These are phyloP conservation scores for Pachyramphus minor DNA, from an alignment of 2,113 vertebrate species.

Conservation along the genomic window DNA sequence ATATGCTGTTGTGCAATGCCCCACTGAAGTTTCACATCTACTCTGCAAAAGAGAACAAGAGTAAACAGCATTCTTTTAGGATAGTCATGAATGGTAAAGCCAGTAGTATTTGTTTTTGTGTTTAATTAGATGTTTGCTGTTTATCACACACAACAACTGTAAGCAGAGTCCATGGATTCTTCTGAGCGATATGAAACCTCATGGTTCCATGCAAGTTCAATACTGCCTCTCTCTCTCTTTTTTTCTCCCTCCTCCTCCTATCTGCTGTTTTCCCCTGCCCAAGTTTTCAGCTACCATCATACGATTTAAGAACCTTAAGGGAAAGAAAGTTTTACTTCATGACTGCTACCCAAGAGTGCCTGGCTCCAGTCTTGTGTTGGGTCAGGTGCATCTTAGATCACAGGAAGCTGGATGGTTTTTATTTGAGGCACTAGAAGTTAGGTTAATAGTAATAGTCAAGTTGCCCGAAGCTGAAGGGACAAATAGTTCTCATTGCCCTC, in stretches of 20 bases:
- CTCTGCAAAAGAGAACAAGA: neutral
- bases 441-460: slow-evolving; percentile 12
- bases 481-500: neutral
- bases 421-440: slow-evolving; percentile 38
- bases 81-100: slow-evolving; percentile 37
- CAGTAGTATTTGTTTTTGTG: neutral
- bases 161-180: slow-evolving; percentile 44
- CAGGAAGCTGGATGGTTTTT: neutral
- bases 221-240: neutral
- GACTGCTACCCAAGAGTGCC: neutral
- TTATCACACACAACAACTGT: slow-evolving; percentile 7
- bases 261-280: neutral
- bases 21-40: slow-evolving; percentile 33
- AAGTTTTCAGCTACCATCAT: neutral
- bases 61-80: slow-evolving; percentile 23
- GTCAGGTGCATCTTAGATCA: neutral
- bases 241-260: neutral
- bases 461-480: slow-evolving; percentile 30
- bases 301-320: neutral
- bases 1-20: slow-evolving; percentile 21
- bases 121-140: slow-evolving; percentile 17
- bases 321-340: neutral
- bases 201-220: neutral
- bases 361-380: neutral
- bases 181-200: slow-evolving; percentile 19